Conservation (phyloP, 2,888 invertebrate genomes). For the Himalopsyche kuldschensis region DNA sequence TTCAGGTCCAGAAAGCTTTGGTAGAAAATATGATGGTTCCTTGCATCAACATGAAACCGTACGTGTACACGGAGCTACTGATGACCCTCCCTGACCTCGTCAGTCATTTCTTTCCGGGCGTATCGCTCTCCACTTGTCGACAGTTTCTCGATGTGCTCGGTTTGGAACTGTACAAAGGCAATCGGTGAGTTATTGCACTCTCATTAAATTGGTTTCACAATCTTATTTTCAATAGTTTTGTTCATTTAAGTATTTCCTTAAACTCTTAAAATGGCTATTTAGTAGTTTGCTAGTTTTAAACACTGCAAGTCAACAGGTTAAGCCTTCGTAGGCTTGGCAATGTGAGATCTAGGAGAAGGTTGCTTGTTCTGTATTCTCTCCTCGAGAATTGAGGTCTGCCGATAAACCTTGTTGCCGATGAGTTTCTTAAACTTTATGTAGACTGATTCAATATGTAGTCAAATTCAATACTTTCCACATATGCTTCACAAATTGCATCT, state of each 20-base stretch:
- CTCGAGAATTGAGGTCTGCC: too few species aligned
- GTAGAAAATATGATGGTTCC: conserved; percentile 81
- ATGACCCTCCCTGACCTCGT: conserved; percentile 83
- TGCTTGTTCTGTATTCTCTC: too few species aligned
- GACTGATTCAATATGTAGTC: too few species aligned
- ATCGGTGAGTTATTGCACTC: conserved; percentile 61
- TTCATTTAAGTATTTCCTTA: neutral
- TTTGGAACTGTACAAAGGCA: conserved; percentile 79
- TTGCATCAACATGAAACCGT: conserved; percentile 86
- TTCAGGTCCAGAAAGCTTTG: conserved; percentile 73
- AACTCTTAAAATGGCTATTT: neutral
- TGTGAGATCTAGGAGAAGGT: too few species aligned
- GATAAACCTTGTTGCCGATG: too few species aligned
- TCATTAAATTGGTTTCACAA: neutral
- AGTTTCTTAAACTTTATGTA: too few species aligned
- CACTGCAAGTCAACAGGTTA: neutral
- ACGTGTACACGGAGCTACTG: conserved; percentile 76
- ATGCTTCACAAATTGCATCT: neutral
- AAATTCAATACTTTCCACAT: too few species aligned
- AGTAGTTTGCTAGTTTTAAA: neutral
- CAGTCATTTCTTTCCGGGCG: conserved; percentile 77
- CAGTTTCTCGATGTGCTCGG: conserved; percentile 79
- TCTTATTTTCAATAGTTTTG: neutral
- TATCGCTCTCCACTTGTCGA: conserved; percentile 73
- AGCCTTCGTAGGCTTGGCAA: too few species aligned